Base-by-base conservation (phyloP, 2,113 vertebrate genomes). In the Xenopus laevis region DNA sequence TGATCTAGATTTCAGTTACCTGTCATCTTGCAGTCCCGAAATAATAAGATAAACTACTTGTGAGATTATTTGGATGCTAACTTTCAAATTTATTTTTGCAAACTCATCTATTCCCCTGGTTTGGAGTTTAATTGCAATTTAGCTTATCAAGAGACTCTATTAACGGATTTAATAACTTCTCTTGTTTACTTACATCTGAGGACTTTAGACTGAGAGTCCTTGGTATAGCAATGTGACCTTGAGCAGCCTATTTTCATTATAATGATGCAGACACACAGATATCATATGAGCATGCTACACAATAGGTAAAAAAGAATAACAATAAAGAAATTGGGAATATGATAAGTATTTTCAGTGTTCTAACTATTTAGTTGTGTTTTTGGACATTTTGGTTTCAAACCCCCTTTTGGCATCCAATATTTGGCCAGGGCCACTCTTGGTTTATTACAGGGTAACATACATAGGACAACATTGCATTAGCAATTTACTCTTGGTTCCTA, bases 91-190 rank as follows among this genome's bases (percentile, higher is more conserved):
- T 52, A 68, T 40, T 40, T 5, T 40, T 40, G 33, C 33, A 7
- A 76, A 76, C 18, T 61, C 47, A 52, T 68, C 73, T 44, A 76
- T 76, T 76, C 65, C 66, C 66, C 59, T 63, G 45, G 53, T 59
- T 45, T 15, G 10, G 16, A 58, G 55, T 76, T 69, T 59, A 62
- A 76, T 76, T 69, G 16, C 16, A 55, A 55, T 55, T 50, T 44
- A 69, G 50, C 66, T 69, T 61, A 75, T 68, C 73, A 68, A 52
- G 11, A 11, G n/a, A 63, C 33, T 21, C 45, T 57, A 47, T 76
- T 33, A 59, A 18, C 63, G 13, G 12, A 68, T 61, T 68, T 75
- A 75, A 68, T 69, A 69, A 53, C 59, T 44, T 46, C 18, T 63
- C 59, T 20, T 76, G 66, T 63, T 69, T 69, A 57, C 47, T 50